Percentiles rank a stretch among this genome's conserved stretches.
Conservation (phyloP, 2,113 vertebrate species). For the Datnioides undecimradiatus region DNA sequence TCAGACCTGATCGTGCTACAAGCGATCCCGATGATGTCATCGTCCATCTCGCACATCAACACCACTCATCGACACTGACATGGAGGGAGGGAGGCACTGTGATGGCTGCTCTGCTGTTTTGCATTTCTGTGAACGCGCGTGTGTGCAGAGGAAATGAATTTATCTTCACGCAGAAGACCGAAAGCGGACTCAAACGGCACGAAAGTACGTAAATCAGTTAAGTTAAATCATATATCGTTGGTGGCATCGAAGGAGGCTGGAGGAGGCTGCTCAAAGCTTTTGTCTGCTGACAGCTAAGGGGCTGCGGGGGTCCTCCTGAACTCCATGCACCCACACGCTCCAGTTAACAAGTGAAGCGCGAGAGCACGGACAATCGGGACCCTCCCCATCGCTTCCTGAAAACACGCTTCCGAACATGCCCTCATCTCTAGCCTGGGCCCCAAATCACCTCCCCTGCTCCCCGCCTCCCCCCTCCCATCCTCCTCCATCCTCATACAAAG, state of each 20-base stretch:
- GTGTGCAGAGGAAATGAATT: not conserved
- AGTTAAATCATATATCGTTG: constrained; percentile 9
- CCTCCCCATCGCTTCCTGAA: constrained; percentile 64
- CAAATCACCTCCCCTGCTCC: constrained; percentile 24
- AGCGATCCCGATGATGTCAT: not conserved
- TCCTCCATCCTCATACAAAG: not conserved
- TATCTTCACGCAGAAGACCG: not conserved
- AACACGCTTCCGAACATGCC: constrained; percentile 59
- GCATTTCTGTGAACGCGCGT: not conserved
- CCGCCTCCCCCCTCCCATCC: not conserved
- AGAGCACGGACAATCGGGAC: constrained; percentile 71
- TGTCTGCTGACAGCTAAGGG: constrained; percentile 64
- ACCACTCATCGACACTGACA: not conserved
- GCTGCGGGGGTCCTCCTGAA: constrained; percentile 71
- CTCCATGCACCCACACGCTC: constrained; percentile 74
- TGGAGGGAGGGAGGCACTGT: not conserved
- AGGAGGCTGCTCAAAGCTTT: constrained; percentile 52
- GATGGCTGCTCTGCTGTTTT: not conserved
- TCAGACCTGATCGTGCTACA: not conserved
- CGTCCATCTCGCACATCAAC: not conserved
- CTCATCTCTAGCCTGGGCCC: constrained; percentile 32
- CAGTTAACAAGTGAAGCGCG: constrained; percentile 81
- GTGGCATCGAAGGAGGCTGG: constrained; percentile 20
- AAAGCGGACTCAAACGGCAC: not conserved
- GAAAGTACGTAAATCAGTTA: not conserved